Evolutionary conservation across 2,113 vertebrate species (phyloP), one percentile per base, ranked within the genome.

Genomic region (Garra rufa): DNA sequence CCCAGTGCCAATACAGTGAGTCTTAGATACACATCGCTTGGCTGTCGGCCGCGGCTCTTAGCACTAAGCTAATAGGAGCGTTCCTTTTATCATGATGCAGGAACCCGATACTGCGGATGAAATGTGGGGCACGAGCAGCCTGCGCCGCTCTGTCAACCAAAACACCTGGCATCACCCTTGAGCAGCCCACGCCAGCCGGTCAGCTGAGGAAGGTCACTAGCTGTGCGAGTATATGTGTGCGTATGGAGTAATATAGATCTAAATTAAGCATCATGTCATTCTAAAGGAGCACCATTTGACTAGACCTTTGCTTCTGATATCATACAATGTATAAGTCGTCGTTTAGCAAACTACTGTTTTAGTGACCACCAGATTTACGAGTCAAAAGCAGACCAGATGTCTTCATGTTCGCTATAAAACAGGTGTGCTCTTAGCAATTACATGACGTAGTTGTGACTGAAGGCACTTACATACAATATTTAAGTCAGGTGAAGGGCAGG

Each of bases 401-500:
- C 44, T 61, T 46, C 13, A 9, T 19, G 26, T 43, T 70, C 13
- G 15, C 63, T 70, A 9, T 52, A 34, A 55, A 77, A 55, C 61
- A 84, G 76, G 48, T 71, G 83, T 85, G 48, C 46, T n/a, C 43
- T 46, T 14, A 50, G 38, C 10, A 19, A 38, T 43, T 30, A 24
- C 44, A 67, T 21, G 50, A 59, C 2, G 10, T 21, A 28, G 6
- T 19, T 24, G 5, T 43, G 34, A 52, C 38, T 41, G 9, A 44
- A 83, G 63, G 43, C 19, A 24, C 82, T 75, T 34, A 30, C 41
- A 14, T 38, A 24, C 14, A 13, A 2, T 48, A 17, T 34, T 63
- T 52, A 38, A 83, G 88, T 87, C 61, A 84, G 89, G 90, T 92
- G 91, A 91, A 92, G 91, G 89, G 88, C 86, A 87, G 90, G 91